A percentile compares a stretch with the other conserved stretches of the same genome.
Conservation (phyloP, 2,888 invertebrate species). For the Drosophila kokeensis region DNA sequence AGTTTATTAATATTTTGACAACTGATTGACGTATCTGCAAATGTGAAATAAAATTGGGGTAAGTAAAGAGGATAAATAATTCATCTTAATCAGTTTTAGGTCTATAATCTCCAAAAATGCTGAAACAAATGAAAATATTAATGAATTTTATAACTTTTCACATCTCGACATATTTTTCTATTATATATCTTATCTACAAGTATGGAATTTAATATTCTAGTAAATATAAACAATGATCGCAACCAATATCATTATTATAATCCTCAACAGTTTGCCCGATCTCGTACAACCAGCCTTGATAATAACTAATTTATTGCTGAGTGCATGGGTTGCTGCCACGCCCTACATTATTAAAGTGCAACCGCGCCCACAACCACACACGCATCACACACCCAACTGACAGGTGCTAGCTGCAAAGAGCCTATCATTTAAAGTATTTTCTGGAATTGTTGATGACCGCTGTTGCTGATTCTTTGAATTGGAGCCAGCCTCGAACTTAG, state of each 20-base stretch:
- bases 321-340: conserved; percentile 32
- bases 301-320: conserved; percentile 31
- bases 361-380: conserved; percentile 63
- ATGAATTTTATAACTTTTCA: not conserved
- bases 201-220: not conserved
- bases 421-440: conserved; percentile 46
- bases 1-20: conserved; percentile 1
- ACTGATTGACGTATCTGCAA: not conserved
- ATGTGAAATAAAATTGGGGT: not conserved
- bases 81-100: not conserved
- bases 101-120: not conserved
- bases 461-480: conserved; percentile 39
- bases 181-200: not conserved
- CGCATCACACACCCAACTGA: conserved; percentile 55
- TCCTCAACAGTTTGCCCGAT: not conserved
- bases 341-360: conserved; percentile 54
- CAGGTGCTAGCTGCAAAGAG: conserved; percentile 65
- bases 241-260: not conserved
- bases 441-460: conserved; percentile 52
- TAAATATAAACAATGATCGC: too few species aligned
- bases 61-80: not conserved
- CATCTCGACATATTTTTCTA: not conserved
- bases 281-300: conserved; percentile 4
- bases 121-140: not conserved
- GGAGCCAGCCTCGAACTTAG: conserved; percentile 73